Percentiles rank a stretch among this genome's conserved stretches.
Conservation (phyloP, 2,888 invertebrate species). For the Volucella inflata region DNA sequence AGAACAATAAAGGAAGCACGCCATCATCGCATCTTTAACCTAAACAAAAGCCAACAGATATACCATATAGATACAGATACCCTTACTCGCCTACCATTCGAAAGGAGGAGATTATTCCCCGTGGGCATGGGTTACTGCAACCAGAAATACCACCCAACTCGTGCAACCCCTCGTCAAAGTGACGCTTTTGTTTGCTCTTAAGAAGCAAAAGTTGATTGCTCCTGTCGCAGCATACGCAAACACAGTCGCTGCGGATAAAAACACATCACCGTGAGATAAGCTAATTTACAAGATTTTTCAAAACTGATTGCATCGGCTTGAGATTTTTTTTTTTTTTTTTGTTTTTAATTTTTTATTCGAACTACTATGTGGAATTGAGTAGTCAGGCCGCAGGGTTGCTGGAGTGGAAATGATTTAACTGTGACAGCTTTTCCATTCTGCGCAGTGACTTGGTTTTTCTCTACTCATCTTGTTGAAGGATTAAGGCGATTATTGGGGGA, state of each 20-base stretch:
- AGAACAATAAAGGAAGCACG: not conserved
- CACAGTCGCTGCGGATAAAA: conserved; percentile 39
- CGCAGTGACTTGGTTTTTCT: not conserved
- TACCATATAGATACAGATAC: conserved; percentile 56
- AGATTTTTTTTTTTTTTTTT: conserved; percentile 21
- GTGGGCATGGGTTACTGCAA: conserved; percentile 21
- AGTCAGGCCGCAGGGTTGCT: not conserved
- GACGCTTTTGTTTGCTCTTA: conserved; percentile 44
- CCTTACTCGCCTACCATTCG: conserved; percentile 4
- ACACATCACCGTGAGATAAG: conserved; percentile 63
- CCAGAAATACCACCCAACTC: not conserved
- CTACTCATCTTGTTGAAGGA: conserved; percentile 28
- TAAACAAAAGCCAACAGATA: conserved; percentile 26
- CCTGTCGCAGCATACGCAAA: conserved; percentile 44
- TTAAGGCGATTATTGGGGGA: conserved; percentile 30
- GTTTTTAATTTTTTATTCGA: conserved; percentile 3
- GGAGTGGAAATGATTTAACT: not conserved
- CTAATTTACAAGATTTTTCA: conserved; percentile 71
- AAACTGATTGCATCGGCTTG: conserved; percentile 61
- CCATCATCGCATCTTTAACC: conserved; percentile 51
- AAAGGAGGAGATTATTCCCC: conserved; percentile 20
- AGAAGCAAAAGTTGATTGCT: conserved; percentile 60
- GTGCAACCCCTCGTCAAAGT: conserved; percentile 13
- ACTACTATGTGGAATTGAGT: too few relatives aligned
- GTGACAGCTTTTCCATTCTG: not conserved